Base-by-base conservation (phyloP, 2,888 invertebrate species). In the Coremacera marginata region DNA sequence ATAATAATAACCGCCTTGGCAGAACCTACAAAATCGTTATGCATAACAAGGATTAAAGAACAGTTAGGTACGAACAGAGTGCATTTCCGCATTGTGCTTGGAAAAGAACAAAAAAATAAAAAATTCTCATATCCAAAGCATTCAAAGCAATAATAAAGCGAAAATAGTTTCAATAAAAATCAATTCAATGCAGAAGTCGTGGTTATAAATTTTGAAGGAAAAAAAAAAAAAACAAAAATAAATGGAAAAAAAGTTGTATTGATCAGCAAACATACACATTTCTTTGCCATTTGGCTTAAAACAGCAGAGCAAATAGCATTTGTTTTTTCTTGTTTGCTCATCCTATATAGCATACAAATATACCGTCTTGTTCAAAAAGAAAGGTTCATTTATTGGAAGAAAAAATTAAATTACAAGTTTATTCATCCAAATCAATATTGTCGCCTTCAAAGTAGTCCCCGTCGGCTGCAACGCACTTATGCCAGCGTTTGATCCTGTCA, bases 211-310 rank as follows among this genome's bases (percentile, higher is more conserved):
- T 19, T 22, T 2, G 55, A 19, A 55, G 55, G 16, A 55, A 5
- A 55, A 22, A 22, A 19, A 27, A 60, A 9, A 55, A 55, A 19
- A 22, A 19, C 3, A 9, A 19, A 7, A 14, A n/a, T 3, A 34
- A n/a, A 37, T 9, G n/a, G n/a, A n/a, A n/a, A 34, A 37, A 22
- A 5, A 44, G 19, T 16, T 37, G 37, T 60, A 14, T 60, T 27
- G 19, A 44, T 19, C 27, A 34, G 31, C 63, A 34, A 34, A 65
- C 65, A 65, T n/a, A 16, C 31, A 65, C 9, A 34, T 44, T 22
- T 60, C 19, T 71, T 71, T 71, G 71, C 71, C 71, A 71, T 71
- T 71, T 71, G 71, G 71, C 71, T 71, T 25, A 37, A 71, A 65
- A 34, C 57, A 60, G 27, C 37, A 57, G 57, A 60, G 60, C 71